These are phyloP conservation scores for Apamea epomidion DNA, from an alignment of 2,888 invertebrate genomes.

Conservation along the genomic window DNA sequence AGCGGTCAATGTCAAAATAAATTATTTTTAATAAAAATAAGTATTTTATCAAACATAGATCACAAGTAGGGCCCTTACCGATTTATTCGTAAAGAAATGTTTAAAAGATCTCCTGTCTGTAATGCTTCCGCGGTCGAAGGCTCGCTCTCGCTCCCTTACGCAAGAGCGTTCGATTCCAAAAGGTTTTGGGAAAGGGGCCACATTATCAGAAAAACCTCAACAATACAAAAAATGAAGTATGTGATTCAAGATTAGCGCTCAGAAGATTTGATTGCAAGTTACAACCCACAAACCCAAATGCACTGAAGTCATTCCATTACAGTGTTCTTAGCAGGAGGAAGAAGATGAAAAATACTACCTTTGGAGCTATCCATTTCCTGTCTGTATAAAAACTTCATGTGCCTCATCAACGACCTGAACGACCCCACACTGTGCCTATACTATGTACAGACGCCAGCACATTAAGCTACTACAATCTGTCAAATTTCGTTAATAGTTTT, in stretches of 20 bases:
- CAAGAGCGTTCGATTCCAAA: background rate
- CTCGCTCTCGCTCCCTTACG: background rate
- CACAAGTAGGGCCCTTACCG: background rate
- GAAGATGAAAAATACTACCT: background rate
- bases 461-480: no score
- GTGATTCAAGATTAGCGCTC: background rate
- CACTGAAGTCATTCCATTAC: background rate
- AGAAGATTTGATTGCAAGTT: background rate
- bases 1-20: slow-evolving; percentile 31
- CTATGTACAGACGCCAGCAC: no score
- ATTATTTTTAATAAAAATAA: slow-evolving; percentile 22
- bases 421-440: background rate
- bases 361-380: background rate
- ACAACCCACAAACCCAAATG: background rate
- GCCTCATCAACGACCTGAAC: no score
- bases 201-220: background rate
- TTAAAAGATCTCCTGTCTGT: background rate
- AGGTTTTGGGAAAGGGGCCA: background rate
- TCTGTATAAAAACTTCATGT: background rate
- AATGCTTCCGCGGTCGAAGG: background rate
- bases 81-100: background rate
- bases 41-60: background rate
- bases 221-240: background rate
- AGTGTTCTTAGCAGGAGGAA: background rate
- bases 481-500: no score